These are phyloP conservation scores for Piprites chloris DNA, from an alignment of 2,113 vertebrate genomes.

Conservation along the genomic window DNA sequence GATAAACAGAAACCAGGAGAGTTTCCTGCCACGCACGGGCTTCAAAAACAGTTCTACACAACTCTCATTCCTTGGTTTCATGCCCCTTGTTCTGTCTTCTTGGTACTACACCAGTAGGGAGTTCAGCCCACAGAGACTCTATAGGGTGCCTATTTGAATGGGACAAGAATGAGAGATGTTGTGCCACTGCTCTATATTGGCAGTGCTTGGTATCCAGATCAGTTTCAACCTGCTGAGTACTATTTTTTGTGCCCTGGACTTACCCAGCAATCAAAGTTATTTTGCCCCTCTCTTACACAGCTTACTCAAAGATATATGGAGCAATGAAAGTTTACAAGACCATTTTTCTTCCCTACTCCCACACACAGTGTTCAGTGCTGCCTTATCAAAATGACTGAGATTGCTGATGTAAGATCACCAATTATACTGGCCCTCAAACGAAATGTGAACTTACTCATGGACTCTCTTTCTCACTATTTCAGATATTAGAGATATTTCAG, in stretches of 20 bases:
- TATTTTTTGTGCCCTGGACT: not conserved
- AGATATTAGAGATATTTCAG: not conserved
- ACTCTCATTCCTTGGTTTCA: not conserved
- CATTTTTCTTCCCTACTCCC: not conserved
- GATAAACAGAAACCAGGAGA: not conserved
- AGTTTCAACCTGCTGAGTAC: not conserved
- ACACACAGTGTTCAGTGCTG: not conserved
- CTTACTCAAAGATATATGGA: not conserved
- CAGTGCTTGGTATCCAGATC: not conserved
- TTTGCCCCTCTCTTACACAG: not conserved
- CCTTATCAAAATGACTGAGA: not conserved
- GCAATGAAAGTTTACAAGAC: not conserved
- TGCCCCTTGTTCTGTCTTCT: not conserved
- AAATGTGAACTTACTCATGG: not conserved
- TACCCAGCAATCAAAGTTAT: not conserved
- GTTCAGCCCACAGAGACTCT: not conserved
- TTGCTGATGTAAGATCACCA: not conserved
- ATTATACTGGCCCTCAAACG: not conserved
- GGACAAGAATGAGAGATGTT: not conserved
- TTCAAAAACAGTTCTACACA: not conserved
- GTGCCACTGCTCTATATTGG: not conserved
- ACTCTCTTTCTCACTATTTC: not conserved
- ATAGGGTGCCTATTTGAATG: accelerated
- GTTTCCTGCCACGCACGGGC: accelerated
- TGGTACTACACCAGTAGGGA: not conserved